A percentile compares a stretch with the other conserved stretches of the same genome.
Conservation (phyloP, 2,113 vertebrate species). For the Pungitius pungitius region DNA sequence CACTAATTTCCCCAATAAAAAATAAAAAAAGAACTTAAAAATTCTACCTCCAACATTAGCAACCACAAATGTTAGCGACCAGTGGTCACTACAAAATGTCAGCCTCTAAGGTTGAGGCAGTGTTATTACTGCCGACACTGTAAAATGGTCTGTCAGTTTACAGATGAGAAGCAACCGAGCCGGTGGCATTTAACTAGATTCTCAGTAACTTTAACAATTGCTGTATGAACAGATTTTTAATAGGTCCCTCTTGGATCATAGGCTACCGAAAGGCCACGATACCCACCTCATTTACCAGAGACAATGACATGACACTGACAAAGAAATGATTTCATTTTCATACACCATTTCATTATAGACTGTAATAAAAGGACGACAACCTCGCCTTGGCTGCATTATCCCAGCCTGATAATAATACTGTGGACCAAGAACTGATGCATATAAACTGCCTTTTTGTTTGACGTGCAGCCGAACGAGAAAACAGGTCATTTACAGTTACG, state of each 20-base stretch:
- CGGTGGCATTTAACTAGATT: conserved; percentile 71
- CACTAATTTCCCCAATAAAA: conserved; percentile 29
- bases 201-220: conserved; percentile 68
- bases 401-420: conserved; percentile 9
- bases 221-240: conserved; percentile 75
- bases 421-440: neutral
- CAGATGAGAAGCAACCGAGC: conserved; percentile 70
- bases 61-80: conserved; percentile 24
- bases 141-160: conserved; percentile 67
- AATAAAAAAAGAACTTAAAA: conserved; percentile 23
- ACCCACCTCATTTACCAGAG: conserved; percentile 68
- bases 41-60: conserved; percentile 35
- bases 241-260: conserved; percentile 70
- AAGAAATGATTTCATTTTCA: conserved; percentile 52
- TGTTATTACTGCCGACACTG: conserved; percentile 53
- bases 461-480: neutral
- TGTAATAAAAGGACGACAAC: conserved; percentile 40
- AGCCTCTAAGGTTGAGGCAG: conserved; percentile 50
- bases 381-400: conserved; percentile 2
- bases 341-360: conserved; percentile 44
- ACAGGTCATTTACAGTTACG: neutral
- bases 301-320: conserved; percentile 56
- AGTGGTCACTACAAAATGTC: conserved; percentile 59
- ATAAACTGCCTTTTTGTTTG: neutral
- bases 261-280: conserved; percentile 67